Evolutionary conservation across 2,888 invertebrate species (phyloP).

Genomic region (Agrotis ipsilon): DNA sequence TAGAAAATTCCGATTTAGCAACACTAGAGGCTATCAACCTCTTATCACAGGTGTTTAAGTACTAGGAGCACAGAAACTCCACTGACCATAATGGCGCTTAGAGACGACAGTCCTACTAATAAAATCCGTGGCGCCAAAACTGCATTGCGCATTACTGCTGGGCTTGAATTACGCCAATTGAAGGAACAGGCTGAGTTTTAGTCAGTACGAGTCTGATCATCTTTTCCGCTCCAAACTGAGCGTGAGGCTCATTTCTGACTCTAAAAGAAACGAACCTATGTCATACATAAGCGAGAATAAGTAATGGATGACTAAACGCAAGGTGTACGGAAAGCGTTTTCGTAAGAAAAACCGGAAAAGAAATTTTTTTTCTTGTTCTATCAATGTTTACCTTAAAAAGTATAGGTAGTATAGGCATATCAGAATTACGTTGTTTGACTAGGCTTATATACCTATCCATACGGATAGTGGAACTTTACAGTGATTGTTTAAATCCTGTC

Average conservation of each 20-base stretch:
- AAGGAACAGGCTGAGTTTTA: too few species aligned
- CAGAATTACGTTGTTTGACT: conserved; percentile 5
- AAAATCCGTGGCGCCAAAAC: not conserved
- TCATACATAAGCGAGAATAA: too few species aligned
- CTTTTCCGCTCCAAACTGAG: too few species aligned
- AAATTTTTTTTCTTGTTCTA: too few species aligned
- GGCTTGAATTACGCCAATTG: too few species aligned
- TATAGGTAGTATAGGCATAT: too few species aligned
- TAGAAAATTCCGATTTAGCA: conserved; percentile 1
- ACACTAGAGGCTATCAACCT: conserved; percentile 3
- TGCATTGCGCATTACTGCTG: not conserved
- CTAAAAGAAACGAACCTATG: too few species aligned
- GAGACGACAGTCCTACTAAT: not conserved
- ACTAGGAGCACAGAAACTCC: not conserved
- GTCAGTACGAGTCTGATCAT: too few species aligned
- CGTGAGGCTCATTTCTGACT: too few species aligned
- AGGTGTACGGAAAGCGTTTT: too few species aligned
- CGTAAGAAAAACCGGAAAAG: not conserved
- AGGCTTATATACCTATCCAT: not conserved
- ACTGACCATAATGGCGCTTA: not conserved
- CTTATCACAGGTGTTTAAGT: not conserved
- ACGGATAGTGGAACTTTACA: not conserved
- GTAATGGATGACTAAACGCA: too few species aligned
- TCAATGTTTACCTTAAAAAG: too few species aligned
- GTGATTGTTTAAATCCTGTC: conserved; percentile 10